Evolutionary conservation across 2,888 invertebrate genomes (phyloP), one percentile per base, ranked within the genome.

Genomic region (Callimorpha dominula): DNA sequence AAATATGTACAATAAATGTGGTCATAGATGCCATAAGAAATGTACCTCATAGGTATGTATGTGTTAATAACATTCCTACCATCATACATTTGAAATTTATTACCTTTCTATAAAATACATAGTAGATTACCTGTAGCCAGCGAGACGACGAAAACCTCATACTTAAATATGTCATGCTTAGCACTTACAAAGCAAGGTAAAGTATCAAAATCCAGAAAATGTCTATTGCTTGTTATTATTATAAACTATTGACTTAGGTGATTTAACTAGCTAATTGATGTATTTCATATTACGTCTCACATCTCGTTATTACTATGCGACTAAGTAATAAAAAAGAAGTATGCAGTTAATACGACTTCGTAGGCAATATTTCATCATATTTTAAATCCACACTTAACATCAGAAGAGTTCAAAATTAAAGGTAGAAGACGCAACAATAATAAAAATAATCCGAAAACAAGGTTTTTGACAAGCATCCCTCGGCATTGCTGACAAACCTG

Each of bases 401-500:
- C 5, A 54, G n/a, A 0, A 0, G 17, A 54, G 7, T 54, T 57
- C 12, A 20, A 9, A 57, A 57, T 57, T 4, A 57, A 57, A n/a
- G 20, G 11, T 12, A 57, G 20, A 31, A 31, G 31, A 31, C 31
- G 31, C 14, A 11, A 0, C 0, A 8, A 4, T n/a, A 57, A 46
- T 40, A 49, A 4, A 17, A n/a, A n/a, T 0, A 12, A n/a, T 7
- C 5, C 40, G 5, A 20, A 15, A 67, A 60, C 1, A 17, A 40
- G 65, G 11, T 40, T 65, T 40, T 40, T 42, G 40, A 49, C 43
- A 42, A 8, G 54, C 42, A 70, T 49, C 17, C 54, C 14, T 62
- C 1, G 42, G 14, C 42, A 64, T 14, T 68, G 31, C 65, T n/a
- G n/a, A 54, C 46, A 76, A 75, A 73, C 75, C 78, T 81, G 89